phyloP scores from a whole-genome alignment of 2,113 vertebrate species.

The Lipophrys pholis region DNA sequence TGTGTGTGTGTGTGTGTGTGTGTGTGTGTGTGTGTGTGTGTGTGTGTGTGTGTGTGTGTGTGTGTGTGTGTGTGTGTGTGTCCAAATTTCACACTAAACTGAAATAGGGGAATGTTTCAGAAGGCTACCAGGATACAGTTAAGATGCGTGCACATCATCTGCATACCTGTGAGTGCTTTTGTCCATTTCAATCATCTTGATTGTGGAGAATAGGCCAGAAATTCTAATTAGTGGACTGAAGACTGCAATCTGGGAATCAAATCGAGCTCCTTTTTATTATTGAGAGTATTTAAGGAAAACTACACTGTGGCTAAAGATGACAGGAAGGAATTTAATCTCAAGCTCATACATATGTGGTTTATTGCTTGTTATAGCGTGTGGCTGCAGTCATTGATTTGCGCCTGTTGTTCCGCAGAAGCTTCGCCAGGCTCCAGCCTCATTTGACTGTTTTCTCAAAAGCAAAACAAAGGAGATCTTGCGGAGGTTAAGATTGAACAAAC shows the following conservation, averaged over 20 bases:
- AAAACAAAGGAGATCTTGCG: too few relatives aligned
- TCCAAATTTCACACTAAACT: constrained; percentile 1
- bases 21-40: constrained; percentile 44
- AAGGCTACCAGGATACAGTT: not conserved
- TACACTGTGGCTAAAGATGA: not conserved
- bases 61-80: constrained; percentile 1
- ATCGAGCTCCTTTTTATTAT: constrained; percentile 11
- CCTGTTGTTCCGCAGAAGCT: too few relatives aligned
- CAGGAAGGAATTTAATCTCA: not conserved
- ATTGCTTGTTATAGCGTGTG: not conserved
- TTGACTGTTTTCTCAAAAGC: too few relatives aligned
- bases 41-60: constrained; percentile 8
- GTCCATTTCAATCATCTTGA: not conserved
- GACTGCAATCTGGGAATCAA: constrained; percentile 3
- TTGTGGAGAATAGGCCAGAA: constrained; percentile 37
- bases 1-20: constrained; percentile 53
- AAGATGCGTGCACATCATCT: too few relatives aligned
- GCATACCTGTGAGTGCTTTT: too few relatives aligned
- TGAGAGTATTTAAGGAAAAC: not conserved
- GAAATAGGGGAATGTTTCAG: too few relatives aligned
- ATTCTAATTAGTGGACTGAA: constrained; percentile 2
- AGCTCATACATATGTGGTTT: not conserved
- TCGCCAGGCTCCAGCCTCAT: too few relatives aligned
- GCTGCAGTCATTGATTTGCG: not conserved
- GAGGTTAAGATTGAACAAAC: too few relatives aligned